These are phyloP conservation scores for Phallusia fumigata DNA, from an alignment of 23 tunicate genomes.

Conservation along the genomic window DNA sequence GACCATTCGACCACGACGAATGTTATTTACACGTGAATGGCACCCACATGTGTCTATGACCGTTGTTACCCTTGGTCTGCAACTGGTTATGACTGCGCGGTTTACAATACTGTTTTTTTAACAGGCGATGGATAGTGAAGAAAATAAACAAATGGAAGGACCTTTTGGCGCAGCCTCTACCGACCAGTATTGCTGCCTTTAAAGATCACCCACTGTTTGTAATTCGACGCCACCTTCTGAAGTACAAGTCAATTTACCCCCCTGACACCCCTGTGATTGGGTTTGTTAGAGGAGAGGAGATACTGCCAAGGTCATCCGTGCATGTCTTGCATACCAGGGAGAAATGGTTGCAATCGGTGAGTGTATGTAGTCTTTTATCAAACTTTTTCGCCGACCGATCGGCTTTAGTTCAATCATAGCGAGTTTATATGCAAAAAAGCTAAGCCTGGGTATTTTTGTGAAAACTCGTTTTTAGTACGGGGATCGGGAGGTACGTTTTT, in stretches of 20 bases:
- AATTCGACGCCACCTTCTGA: slow-evolving; percentile 83
- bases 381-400: no score
- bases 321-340: slow-evolving; percentile 78
- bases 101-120: neutral
- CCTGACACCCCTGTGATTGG: slow-evolving; percentile 67
- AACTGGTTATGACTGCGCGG: no score
- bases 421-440: no score
- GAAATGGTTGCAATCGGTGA: slow-evolving; percentile 81
- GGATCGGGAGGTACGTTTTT: no score
- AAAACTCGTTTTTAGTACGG: no score
- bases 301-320: slow-evolving; percentile 72
- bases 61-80: no score
- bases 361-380: no score
- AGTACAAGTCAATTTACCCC: slow-evolving; percentile 90
- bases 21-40: no score
- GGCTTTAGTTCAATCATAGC: no score
- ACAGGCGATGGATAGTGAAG: slow-evolving; percentile 41
- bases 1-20: no score
- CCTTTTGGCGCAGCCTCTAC: slow-evolving; percentile 73
- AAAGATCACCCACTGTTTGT: slow-evolving; percentile 89
- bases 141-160: slow-evolving; percentile 53
- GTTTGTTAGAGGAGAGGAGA: slow-evolving; percentile 78
- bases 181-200: slow-evolving; percentile 55
- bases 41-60: no score
- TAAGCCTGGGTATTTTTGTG: no score